A percentile compares a stretch with the other conserved stretches of the same genome.
Conservation (phyloP, 2,797 vertebrate species). For the Mallotus villosus region DNA sequence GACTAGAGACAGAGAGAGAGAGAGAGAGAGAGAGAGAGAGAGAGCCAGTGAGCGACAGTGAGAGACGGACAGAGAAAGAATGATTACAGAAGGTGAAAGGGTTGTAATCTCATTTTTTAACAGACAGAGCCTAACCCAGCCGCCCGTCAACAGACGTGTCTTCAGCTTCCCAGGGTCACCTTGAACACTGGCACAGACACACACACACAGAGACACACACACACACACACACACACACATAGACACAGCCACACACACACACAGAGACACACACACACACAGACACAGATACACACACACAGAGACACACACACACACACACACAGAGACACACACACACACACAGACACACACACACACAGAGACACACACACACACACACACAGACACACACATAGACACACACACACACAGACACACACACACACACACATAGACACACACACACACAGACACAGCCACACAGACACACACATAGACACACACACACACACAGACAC, state of each 20-base stretch:
- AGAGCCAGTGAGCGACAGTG: too few relatives aligned
- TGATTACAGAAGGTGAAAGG: background rate
- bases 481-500: background rate
- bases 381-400: too few relatives aligned
- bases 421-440: background rate
- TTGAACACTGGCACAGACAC: background rate
- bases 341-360: background rate
- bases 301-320: too few relatives aligned
- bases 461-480: background rate
- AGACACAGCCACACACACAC: background rate
- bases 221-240: background rate
- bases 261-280: background rate
- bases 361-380: background rate
- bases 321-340: background rate
- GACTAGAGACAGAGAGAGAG: too few relatives aligned
- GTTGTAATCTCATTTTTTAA: constrained; percentile 2
- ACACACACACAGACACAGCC: background rate
- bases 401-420: background rate
- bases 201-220: background rate
- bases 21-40: background rate
- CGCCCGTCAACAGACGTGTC: background rate
- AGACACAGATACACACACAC: background rate
- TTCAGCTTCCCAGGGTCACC: background rate
- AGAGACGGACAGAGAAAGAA: too few relatives aligned
- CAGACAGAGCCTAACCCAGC: background rate